phyloP scores from a whole-genome alignment of 1,140 invertebrate genomes.

The Araneus ventricosus region DNA sequence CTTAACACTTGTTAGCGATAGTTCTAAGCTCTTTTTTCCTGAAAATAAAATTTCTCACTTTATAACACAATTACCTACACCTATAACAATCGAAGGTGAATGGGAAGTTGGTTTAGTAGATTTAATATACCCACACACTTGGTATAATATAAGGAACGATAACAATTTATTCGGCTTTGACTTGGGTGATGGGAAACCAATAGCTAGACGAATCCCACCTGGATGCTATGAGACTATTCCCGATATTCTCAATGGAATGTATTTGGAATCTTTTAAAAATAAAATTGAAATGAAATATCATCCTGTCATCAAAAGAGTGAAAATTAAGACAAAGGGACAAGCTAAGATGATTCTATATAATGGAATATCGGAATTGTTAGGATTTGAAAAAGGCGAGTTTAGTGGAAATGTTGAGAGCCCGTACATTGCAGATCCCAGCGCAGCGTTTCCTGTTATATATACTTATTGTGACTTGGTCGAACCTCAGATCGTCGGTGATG shows the following conservation, averaged over 20 bases:
- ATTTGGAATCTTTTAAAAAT: not conserved
- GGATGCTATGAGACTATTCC: not conserved
- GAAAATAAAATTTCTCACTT: constrained; percentile 16
- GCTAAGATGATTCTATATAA: not conserved
- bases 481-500: constrained; percentile 18
- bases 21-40: not conserved
- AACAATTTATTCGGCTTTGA: not conserved
- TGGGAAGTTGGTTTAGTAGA: not conserved
- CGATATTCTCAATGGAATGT: not conserved
- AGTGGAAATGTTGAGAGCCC: not conserved
- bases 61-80: not conserved
- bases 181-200: not conserved
- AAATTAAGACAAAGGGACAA: not conserved
- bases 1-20: not conserved
- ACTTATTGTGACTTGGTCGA: not conserved
- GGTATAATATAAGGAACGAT: not conserved
- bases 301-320: constrained; percentile 6
- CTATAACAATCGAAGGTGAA: not conserved
- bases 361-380: not conserved
- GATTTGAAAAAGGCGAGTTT: not conserved
- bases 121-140: not conserved
- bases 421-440: not conserved
- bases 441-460: not conserved
- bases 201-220: not conserved
- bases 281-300: not conserved